Evolutionary conservation across 2,113 vertebrate genomes (phyloP), one percentile per base, ranked within the genome.

Genomic region (Laterallus jamaicensis): DNA sequence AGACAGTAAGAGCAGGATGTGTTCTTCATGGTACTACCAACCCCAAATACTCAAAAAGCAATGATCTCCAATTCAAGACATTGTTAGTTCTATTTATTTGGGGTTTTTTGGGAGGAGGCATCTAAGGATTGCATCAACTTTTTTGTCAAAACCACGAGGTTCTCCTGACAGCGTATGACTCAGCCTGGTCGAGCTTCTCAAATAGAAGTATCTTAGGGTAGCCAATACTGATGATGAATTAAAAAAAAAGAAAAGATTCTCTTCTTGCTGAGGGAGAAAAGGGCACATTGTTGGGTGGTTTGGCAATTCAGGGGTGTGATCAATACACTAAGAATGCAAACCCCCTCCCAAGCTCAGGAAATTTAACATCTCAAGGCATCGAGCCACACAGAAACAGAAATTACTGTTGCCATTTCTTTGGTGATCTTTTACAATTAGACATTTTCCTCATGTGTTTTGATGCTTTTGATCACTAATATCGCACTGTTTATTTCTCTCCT

Each of bases 401-500:
- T 88, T 44, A 35, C 18, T 60, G 14, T 14, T 88, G 67, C 39
- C n/a, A 10, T 84, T 79, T 58, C 44, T 90, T 80, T 5, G 5
- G 9, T 58, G 35, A 58, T 73, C 58, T 81, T 82, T 81, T 69
- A 63, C 42, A 93, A 90, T 79, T 47, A 76, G 62, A 44, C 0
- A 0, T 54, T 84, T 90, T 90, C 56, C 15, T 78, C 1, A 0
- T 49, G 35, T 63, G 39, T 82, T 92, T 86, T 91, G 64, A 76
- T 89, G 77, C 28, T 79, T 96, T 86, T 79, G 40, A 59, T 93
- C 63, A 24, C 54, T 69, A 62, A 66, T 54, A 86, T 24, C 75
- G 13, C 44, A 42, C 54, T 54, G 20, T 87, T 96, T 89, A 85
- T 93, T 91, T 91, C 58, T 91, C 69, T 82, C n/a, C 44, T 93